Conservation (phyloP, 2,888 invertebrate genomes). For the Andrena chrysosceles region DNA sequence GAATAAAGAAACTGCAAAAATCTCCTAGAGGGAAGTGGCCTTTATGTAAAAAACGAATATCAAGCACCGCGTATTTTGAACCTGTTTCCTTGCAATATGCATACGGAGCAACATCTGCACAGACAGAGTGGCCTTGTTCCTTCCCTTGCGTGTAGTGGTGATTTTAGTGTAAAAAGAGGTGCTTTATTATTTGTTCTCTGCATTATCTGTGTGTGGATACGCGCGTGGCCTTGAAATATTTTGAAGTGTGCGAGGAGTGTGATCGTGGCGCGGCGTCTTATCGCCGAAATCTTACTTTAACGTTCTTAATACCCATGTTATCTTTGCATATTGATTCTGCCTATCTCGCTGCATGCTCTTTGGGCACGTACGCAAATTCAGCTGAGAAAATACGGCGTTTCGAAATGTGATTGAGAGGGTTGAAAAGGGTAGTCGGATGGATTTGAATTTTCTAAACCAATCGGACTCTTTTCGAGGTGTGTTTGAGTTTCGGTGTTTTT, state of each 20-base stretch:
- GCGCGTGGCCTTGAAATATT: background rate
- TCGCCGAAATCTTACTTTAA: slow-evolving; percentile 5
- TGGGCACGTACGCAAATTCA: slow-evolving; percentile 12
- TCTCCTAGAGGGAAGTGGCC: background rate
- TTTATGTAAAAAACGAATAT: background rate
- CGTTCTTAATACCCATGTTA: background rate
- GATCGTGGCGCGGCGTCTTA: background rate
- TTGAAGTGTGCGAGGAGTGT: background rate
- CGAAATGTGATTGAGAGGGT: background rate
- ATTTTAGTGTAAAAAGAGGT: background rate
- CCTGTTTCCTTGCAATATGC: background rate
- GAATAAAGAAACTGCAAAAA: background rate
- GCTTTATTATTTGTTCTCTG: background rate
- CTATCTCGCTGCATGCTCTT: background rate
- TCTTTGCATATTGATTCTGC: slow-evolving; percentile 27
- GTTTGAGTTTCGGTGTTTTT: too few species aligned
- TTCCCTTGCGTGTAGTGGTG: background rate
- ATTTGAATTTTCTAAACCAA: background rate
- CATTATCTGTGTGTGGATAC: background rate
- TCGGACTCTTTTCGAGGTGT: background rate
- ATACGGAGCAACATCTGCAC: background rate
- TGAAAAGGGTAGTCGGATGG: background rate
- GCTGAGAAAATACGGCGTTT: slow-evolving; percentile 27
- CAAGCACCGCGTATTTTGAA: slow-evolving; percentile 4
- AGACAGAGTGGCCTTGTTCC: background rate